Percentiles rank a stretch among this genome's conserved stretches.
Evolutionary conservation across 2,888 invertebrate genomes (phyloP).

Genomic region (Strigamia maritima): DNA sequence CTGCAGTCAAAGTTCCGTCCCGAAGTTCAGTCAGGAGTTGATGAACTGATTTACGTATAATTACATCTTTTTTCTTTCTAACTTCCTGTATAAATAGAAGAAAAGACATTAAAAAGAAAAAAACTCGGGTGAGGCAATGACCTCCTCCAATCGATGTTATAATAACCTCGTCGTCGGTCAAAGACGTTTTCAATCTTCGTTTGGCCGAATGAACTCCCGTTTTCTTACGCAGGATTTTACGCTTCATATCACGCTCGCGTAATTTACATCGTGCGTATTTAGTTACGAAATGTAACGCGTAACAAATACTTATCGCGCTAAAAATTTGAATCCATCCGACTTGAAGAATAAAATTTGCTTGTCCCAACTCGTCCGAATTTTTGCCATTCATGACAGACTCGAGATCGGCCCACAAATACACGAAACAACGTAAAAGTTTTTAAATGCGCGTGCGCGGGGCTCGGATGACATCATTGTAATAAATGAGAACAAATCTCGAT

Average conservation of each 20-base stretch:
- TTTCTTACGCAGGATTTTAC: neutral
- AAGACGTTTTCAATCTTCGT: neutral
- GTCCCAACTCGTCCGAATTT: neutral
- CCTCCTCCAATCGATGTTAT: neutral
- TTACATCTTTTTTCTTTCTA: neutral
- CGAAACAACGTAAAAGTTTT: neutral
- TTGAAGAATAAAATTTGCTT: neutral
- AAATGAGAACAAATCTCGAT: neutral
- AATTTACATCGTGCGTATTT: neutral
- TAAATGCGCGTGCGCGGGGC: neutral
- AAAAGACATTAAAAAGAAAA: neutral
- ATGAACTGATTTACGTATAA: conserved; percentile 1
- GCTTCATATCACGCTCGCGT: neutral
- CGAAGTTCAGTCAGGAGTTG: neutral
- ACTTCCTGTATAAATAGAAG: neutral
- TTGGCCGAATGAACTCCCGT: neutral
- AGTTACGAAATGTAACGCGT: neutral
- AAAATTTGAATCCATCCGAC: neutral
- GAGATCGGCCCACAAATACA: neutral
- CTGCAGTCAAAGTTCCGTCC: neutral
- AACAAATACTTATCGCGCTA: neutral
- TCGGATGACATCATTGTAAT: too few species aligned
- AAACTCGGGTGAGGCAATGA: neutral
- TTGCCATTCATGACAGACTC: too few species aligned
- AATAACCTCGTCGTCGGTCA: neutral